A percentile compares a stretch with the other conserved stretches of the same genome.
These are phyloP conservation scores for Polyodon spathula DNA, from an alignment of 2,113 vertebrate genomes.

Conservation along the genomic window DNA sequence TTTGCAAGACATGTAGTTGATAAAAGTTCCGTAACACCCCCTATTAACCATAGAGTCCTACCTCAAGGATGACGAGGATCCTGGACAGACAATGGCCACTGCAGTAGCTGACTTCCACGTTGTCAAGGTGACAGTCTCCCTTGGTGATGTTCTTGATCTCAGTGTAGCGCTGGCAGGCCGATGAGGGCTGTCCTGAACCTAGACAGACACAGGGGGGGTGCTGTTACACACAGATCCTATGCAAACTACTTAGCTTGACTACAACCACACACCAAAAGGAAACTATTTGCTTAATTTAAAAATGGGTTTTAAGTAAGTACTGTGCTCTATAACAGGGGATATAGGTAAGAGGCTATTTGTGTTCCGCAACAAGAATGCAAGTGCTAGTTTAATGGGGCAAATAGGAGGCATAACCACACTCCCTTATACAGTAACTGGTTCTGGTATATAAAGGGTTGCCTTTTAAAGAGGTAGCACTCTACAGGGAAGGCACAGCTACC, in stretches of 20 bases:
- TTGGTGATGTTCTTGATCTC: slow-evolving; percentile 78
- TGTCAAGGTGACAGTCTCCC: slow-evolving; percentile 65
- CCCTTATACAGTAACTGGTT: too few species aligned
- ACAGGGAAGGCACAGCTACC: too few species aligned
- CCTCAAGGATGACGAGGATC: slow-evolving; percentile 74
- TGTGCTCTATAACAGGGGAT: too few species aligned
- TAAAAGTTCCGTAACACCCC: neutral
- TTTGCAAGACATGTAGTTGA: neutral
- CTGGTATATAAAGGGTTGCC: too few species aligned
- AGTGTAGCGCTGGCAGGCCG: slow-evolving; percentile 57
- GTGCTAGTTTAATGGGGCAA: too few species aligned
- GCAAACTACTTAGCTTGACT: neutral
- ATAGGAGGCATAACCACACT: too few species aligned
- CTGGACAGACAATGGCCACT: slow-evolving; percentile 69
- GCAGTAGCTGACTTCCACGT: slow-evolving; percentile 78
- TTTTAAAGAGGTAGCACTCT: too few species aligned
- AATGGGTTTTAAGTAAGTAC: neutral
- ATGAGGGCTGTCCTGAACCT: slow-evolving; percentile 42
- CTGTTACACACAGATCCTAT: neutral
- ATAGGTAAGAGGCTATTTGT: too few species aligned
- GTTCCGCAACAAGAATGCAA: too few species aligned
- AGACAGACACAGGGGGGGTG: neutral
- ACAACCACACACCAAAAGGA: neutral
- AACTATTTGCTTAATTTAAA: neutral
- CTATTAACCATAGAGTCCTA: slow-evolving; percentile 20